phyloP scores from a whole-genome alignment of 2,888 invertebrate species.

The Lasioglossum lativentre region DNA sequence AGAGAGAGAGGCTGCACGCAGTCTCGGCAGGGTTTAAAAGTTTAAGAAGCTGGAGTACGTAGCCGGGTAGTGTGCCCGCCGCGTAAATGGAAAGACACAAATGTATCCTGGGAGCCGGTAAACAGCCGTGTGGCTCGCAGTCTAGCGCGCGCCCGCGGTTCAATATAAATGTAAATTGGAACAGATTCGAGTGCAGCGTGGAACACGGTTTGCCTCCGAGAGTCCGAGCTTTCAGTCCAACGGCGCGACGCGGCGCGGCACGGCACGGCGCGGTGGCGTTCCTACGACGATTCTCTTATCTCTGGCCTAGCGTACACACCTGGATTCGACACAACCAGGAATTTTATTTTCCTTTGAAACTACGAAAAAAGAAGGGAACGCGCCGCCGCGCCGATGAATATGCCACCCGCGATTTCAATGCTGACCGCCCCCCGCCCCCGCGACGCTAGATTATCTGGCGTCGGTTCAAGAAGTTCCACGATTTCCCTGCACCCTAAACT shows the following conservation, averaged over 20 bases:
- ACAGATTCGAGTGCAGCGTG: constrained; percentile 80
- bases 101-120: constrained; percentile 77
- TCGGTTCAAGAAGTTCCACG: background rate
- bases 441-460: background rate
- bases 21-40: constrained; percentile 67
- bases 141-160: constrained; percentile 78
- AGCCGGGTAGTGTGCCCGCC: constrained; percentile 25
- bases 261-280: constrained; percentile 17
- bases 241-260: constrained; percentile 14
- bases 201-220: constrained; percentile 64
- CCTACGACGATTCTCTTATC: constrained; percentile 60
- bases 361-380: background rate
- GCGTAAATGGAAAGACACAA: constrained; percentile 79
- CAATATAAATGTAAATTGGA: constrained; percentile 84
- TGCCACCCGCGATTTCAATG: background rate
- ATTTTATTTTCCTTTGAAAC: constrained; percentile 55
- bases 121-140: constrained; percentile 74
- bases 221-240: constrained; percentile 51
- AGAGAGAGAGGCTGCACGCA: constrained; percentile 45
- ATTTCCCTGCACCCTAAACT: background rate
- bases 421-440: background rate
- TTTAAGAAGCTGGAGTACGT: constrained; percentile 67
- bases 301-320: constrained; percentile 47
- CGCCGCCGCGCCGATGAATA: constrained; percentile 14
- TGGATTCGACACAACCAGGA: constrained; percentile 53